These are phyloP conservation scores for Meandrina meandrites DNA, from an alignment of 92 coral and sea anemone species.

Conservation along the genomic window DNA sequence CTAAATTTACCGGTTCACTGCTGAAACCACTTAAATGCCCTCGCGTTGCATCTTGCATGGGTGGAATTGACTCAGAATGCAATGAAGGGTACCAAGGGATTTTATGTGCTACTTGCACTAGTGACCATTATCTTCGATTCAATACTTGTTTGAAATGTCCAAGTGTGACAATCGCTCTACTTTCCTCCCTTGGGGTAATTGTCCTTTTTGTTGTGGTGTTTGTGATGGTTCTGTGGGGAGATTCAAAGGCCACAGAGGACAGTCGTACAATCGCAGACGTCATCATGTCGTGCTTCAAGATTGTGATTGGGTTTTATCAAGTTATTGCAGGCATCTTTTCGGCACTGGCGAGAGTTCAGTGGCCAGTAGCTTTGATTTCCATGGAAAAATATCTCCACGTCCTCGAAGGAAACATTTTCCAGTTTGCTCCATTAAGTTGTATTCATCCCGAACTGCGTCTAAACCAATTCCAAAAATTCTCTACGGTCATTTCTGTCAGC, in stretches of 20 bases:
- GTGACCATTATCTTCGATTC: conserved; percentile 33
- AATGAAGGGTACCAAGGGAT: conserved; percentile 39
- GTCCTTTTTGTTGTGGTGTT: conserved; percentile 27
- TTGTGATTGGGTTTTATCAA: conserved; percentile 52
- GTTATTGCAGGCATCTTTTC: conserved; percentile 43
- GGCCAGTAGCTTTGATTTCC: conserved; percentile 47
- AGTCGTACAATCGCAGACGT: conserved; percentile 49
- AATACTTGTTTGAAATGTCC: conserved; percentile 45
- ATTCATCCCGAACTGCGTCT: conserved; percentile 8
- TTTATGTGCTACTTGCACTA: conserved; percentile 37
- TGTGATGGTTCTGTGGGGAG: conserved; percentile 38
- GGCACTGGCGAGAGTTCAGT: conserved; percentile 36
- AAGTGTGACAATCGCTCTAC: conserved; percentile 5
- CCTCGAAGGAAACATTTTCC: conserved; percentile 41
- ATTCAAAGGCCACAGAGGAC: conserved; percentile 35
- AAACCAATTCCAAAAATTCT: conserved; percentile 33
- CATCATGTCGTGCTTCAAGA: conserved; percentile 51
- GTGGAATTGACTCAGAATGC: conserved; percentile 43
- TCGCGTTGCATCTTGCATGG: conserved; percentile 27
- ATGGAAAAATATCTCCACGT: conserved; percentile 32
- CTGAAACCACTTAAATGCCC: conserved; percentile 50
- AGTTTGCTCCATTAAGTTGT: conserved; percentile 48
- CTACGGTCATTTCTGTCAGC: conserved; percentile 21
- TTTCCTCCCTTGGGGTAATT: conserved; percentile 34
- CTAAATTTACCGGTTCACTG: conserved; percentile 22